Base-by-base conservation (phyloP, 2,888 invertebrate genomes). In the Cataglyphis livida region DNA sequence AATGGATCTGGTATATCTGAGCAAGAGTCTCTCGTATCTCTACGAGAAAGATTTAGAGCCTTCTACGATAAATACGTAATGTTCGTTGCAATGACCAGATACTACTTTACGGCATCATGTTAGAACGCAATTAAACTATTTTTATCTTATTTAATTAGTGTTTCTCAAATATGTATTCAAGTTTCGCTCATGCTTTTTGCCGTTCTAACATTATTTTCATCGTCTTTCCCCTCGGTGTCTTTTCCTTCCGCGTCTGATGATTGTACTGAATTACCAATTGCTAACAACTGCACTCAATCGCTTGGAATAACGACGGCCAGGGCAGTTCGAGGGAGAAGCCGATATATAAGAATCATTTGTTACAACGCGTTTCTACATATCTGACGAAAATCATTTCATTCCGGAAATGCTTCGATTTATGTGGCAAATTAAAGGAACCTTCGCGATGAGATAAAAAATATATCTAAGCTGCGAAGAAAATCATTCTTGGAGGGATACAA, bases 231-330 rank as follows among this genome's bases (percentile, higher is more conserved):
- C 18, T 65, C 76, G 44, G 38, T 68, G 54, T 21, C 75, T 2
- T 28, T 28, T 28, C 28, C 28, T 61, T 57, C 75, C 81, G 82
- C 74, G 66, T 83, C 84, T 85, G 84, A 44, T 84, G 83, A 88
- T 86, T 85, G 90, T 85, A 83, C 86, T 85, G 91, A 85, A 91
- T 91, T 90, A 88, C 89, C 90, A 89, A 91, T 91, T 91, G 88
- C 87, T 87, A 89, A 87, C 90, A 89, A 91, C 91, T 91, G 92
- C 81, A 86, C 70, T 85, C 85, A 91, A 91, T 91, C 87, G 91
- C 54, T 84, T 73, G 92, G 92, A 91, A 91, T 91, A 92, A 91
- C 66, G 88, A 89, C 85, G 83, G 85, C 82, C 87, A 51, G 48
- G 54, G 64, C 15, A 32, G 18, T 82, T 62, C 48, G 59, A 57